Percentiles rank a stretch among this genome's conserved stretches.
Evolutionary conservation across 2,888 invertebrate species (phyloP).

Genomic region (Noctua pronuba): DNA sequence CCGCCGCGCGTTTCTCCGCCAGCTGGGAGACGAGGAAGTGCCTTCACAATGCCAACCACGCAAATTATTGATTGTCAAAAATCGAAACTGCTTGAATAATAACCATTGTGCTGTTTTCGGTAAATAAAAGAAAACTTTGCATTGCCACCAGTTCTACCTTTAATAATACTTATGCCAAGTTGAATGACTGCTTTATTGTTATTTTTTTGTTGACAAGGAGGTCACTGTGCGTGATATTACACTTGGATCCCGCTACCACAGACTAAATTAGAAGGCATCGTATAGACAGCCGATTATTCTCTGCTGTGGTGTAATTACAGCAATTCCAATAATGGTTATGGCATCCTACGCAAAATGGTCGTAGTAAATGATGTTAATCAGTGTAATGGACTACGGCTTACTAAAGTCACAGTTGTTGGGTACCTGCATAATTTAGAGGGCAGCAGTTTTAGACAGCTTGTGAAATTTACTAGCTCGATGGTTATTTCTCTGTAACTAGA

Average conservation of each 20-base stretch:
- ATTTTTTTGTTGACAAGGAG: slow-evolving; percentile 75
- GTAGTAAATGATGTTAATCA: slow-evolving; percentile 72
- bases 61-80: slow-evolving; percentile 83
- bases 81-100: slow-evolving; percentile 75
- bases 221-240: slow-evolving; percentile 72
- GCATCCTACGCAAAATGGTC: slow-evolving; percentile 76
- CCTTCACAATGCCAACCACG: slow-evolving; percentile 75
- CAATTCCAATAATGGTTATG: slow-evolving; percentile 74
- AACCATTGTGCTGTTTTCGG: slow-evolving; percentile 64
- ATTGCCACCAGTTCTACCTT: slow-evolving; percentile 70
- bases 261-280: slow-evolving; percentile 72
- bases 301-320: slow-evolving; percentile 73
- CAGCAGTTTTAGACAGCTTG: slow-evolving; percentile 1
- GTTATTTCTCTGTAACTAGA: background rate
- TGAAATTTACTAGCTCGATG: background rate
- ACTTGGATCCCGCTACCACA: slow-evolving; percentile 71
- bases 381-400: slow-evolving; percentile 71
- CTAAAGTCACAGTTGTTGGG: slow-evolving; percentile 22
- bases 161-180: slow-evolving; percentile 77
- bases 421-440: slow-evolving; percentile 23
- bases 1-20: slow-evolving; percentile 82
- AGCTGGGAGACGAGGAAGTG: slow-evolving; percentile 86
- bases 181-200: slow-evolving; percentile 83
- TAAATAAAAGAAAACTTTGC: slow-evolving; percentile 67
- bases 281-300: slow-evolving; percentile 67